Conservation (phyloP, 1,140 invertebrate genomes). For the Aphaenogaster ashmeadi region DNA sequence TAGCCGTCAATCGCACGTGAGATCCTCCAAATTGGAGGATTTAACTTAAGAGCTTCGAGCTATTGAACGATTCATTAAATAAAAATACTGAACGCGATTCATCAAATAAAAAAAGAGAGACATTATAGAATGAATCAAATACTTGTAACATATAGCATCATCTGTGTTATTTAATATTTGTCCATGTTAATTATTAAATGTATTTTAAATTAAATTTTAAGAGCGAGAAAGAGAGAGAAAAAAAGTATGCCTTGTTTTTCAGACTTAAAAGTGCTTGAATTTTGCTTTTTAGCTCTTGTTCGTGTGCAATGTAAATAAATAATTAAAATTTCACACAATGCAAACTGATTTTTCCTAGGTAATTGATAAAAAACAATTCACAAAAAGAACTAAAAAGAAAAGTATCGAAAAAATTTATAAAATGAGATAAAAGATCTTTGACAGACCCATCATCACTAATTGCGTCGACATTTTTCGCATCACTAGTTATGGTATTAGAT, state of each 20-base stretch:
- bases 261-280: neutral
- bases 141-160: neutral
- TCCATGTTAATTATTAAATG: neutral
- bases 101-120: neutral
- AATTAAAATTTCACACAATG: neutral
- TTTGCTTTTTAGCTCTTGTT: neutral
- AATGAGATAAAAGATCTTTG: neutral
- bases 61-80: neutral
- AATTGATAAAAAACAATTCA: neutral
- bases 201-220: neutral
- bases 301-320: neutral
- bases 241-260: neutral
- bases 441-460: neutral
- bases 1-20: neutral
- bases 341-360: neutral
- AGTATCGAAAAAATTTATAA: neutral
- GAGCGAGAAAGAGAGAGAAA: neutral
- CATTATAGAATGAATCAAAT: neutral
- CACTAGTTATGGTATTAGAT: neutral
- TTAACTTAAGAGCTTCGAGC: neutral
- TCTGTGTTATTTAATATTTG: neutral
- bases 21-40: conserved; percentile 12
- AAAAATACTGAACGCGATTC: neutral
- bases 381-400: too few relatives aligned
- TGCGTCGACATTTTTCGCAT: neutral